Evolutionary conservation across 1,140 invertebrate species (phyloP).

Genomic region (Laupala kohalensis): DNA sequence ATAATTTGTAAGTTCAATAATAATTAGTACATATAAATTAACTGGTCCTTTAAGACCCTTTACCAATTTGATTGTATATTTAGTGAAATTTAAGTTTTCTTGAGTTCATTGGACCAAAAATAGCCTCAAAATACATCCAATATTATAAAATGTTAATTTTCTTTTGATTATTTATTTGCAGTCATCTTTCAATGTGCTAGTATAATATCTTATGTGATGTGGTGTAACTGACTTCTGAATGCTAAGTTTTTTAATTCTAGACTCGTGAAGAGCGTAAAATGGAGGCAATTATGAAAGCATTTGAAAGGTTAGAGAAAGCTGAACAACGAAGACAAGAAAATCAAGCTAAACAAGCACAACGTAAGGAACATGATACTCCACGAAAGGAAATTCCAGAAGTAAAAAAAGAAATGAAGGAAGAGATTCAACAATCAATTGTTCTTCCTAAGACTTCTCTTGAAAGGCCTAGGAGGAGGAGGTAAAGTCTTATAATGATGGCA

Average conservation of each 20-base stretch:
- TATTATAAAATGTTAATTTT: neutral
- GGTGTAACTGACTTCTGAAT: neutral
- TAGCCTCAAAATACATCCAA: too few species aligned
- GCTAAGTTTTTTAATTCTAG: constrained; percentile 33
- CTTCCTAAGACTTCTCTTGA: neutral
- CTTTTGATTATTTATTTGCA: neutral
- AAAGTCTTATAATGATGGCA: constrained; percentile 15
- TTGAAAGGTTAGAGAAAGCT: constrained; percentile 69
- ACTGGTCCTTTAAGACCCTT: too few species aligned
- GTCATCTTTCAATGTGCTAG: too few species aligned
- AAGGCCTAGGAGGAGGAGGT: constrained; percentile 28
- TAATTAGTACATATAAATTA: too few species aligned
- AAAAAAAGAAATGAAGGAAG: constrained; percentile 7
- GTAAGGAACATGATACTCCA: constrained; percentile 25
- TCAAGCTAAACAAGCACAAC: constrained; percentile 13
- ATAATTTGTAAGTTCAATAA: too few species aligned
- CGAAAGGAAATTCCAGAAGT: neutral
- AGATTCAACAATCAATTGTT: neutral
- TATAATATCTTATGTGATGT: neutral
- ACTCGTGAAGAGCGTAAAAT: constrained; percentile 91
- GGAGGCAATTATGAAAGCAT: constrained; percentile 87
- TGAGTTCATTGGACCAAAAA: too few species aligned
- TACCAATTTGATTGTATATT: too few species aligned
- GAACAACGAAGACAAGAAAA: constrained; percentile 63
- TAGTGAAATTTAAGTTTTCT: too few species aligned